Evolutionary conservation across 2,888 invertebrate species (phyloP).

Genomic region (Eilema griseolum): DNA sequence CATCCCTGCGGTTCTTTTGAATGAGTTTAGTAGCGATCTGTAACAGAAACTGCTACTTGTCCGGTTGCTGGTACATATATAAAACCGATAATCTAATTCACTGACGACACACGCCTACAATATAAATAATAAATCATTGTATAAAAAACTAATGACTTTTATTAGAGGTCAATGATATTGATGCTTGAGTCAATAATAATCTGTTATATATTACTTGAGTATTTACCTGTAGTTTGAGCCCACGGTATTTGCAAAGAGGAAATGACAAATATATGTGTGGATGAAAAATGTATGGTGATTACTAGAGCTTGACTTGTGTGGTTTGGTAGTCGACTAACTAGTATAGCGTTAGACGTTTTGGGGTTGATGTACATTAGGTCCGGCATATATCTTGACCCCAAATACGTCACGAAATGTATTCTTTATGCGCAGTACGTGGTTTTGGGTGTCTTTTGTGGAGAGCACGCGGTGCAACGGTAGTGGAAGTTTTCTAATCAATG

Average conservation of each 20-base stretch:
- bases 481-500: too few species aligned
- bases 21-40: not conserved
- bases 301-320: too few species aligned
- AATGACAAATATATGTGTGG: not conserved
- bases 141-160: not conserved
- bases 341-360: too few species aligned
- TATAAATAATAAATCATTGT: not conserved
- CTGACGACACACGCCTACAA: not conserved
- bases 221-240: not conserved
- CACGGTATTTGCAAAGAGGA: not conserved
- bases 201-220: not conserved
- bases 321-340: too few species aligned
- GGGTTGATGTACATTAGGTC: too few species aligned
- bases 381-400: too few species aligned
- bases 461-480: too few species aligned
- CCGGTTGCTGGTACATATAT: too few species aligned
- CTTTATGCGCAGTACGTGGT: too few species aligned
- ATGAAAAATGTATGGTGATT: not conserved
- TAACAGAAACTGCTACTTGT: not conserved
- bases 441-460: too few species aligned
- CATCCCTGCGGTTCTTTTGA: not conserved
- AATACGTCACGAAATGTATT: too few species aligned
- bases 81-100: not conserved
- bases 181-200: not conserved
- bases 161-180: conserved; percentile 4